Evolutionary conservation across 2,888 invertebrate genomes (phyloP).

Genomic region (Eupithecia inturbata): DNA sequence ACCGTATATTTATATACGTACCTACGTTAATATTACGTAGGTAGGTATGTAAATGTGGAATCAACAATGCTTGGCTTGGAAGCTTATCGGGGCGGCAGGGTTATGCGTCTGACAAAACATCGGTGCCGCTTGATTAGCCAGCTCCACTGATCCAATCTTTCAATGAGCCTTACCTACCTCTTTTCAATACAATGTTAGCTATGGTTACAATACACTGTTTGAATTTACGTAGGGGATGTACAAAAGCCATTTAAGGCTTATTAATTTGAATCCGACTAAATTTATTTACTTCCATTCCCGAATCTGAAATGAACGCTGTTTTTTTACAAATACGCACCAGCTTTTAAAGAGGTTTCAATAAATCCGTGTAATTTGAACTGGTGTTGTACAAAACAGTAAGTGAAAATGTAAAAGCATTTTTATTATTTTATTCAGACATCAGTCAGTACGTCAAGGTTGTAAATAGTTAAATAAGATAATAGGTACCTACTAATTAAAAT

Average conservation of each 20-base stretch:
- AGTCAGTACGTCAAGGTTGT: neutral
- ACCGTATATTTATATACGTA: slow-evolving; percentile 12
- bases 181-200: neutral
- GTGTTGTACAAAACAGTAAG: neutral
- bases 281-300: neutral
- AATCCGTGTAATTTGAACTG: neutral
- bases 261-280: neutral
- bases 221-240: neutral
- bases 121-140: slow-evolving; percentile 62
- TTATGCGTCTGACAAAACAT: slow-evolving; percentile 69
- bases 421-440: neutral
- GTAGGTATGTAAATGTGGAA: slow-evolving; percentile 34
- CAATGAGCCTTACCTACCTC: slow-evolving; percentile 43
- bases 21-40: slow-evolving; percentile 20
- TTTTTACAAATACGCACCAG: neutral
- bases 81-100: slow-evolving; percentile 54
- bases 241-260: neutral
- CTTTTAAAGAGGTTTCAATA: neutral
- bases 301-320: slow-evolving; percentile 5
- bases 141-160: slow-evolving; percentile 59
- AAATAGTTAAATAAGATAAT: no score
- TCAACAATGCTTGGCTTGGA: slow-evolving; percentile 38
- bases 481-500: no score
- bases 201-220: neutral
- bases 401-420: no score